Conservation (phyloP, 1,140 invertebrate species). For the Caerostris darwini region DNA sequence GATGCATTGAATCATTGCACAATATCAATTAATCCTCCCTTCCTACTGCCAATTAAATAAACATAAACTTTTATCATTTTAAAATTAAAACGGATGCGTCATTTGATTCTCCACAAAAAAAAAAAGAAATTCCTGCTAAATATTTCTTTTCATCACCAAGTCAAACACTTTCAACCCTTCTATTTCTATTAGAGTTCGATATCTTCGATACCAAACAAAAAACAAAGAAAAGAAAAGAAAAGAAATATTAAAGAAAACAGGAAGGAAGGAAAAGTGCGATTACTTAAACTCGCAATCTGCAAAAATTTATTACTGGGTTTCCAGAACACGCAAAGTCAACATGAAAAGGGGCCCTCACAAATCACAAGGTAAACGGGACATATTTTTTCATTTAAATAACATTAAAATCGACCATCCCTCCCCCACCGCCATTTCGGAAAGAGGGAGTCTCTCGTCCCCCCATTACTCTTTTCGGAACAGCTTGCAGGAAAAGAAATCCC, state of each 20-base stretch:
- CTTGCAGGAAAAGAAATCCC: conserved; percentile 33
- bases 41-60: too few relatives aligned
- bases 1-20: too few relatives aligned
- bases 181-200: neutral
- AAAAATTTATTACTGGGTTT: conserved; percentile 35
- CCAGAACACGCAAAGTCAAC: conserved; percentile 45
- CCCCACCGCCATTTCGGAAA: neutral
- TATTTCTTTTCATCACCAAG: neutral
- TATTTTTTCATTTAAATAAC: conserved; percentile 56
- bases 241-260: neutral
- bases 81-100: too few relatives aligned
- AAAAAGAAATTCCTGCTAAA: neutral
- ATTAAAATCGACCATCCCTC: conserved; percentile 41
- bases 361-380: conserved; percentile 39
- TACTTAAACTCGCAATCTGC: conserved; percentile 39
- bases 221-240: neutral
- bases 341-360: neutral
- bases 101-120: too few relatives aligned
- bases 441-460: neutral
- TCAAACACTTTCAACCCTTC: neutral
- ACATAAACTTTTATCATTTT: too few relatives aligned
- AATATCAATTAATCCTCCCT: too few relatives aligned
- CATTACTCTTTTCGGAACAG: conserved; percentile 46
- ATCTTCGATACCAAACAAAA: neutral
- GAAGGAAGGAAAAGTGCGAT: neutral